phyloP scores from a whole-genome alignment of 2,797 vertebrate genomes.

The Gymnoscopelus microlampas region DNA sequence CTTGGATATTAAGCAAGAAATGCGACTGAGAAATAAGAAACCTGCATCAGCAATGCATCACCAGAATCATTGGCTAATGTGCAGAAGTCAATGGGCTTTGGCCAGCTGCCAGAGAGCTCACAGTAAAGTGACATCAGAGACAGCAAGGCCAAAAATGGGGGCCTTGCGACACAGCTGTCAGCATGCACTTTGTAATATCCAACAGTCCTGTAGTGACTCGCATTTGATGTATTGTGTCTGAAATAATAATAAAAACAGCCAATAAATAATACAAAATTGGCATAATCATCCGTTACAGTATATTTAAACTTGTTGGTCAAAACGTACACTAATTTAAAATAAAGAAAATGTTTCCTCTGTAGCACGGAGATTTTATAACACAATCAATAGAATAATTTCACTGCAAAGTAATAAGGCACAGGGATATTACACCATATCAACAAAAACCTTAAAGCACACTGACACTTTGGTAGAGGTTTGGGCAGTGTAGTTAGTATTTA shows the following conservation, averaged over 20 bases:
- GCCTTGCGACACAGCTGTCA: constrained; percentile 60
- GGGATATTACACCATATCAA: too few species aligned
- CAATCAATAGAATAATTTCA: too few species aligned
- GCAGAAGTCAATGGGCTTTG: constrained; percentile 33
- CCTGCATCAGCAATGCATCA: constrained; percentile 37
- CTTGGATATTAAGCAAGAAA: constrained; percentile 7
- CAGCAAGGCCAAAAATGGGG: constrained; percentile 52
- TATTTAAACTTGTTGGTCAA: too few species aligned
- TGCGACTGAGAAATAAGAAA: constrained; percentile 18
- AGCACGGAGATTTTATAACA: too few species aligned
- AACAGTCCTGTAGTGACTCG: constrained; percentile 28
- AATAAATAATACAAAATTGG: not conserved
- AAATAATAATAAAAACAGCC: constrained; percentile 34
- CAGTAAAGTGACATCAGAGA: constrained; percentile 62
- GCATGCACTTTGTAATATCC: constrained; percentile 51
- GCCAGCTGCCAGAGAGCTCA: constrained; percentile 62
- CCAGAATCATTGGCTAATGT: constrained; percentile 67
- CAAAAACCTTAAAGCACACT: too few species aligned
- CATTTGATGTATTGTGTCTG: constrained; percentile 20
- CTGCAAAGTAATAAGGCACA: too few species aligned
- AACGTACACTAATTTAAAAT: too few species aligned
- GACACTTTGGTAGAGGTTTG: too few species aligned
- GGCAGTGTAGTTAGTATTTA: too few species aligned
- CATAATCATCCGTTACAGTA: constrained; percentile 15
- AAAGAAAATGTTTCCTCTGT: too few species aligned